These are phyloP conservation scores for Aspidoscelis tigris DNA, from an alignment of 2,113 vertebrate genomes.

Conservation along the genomic window DNA sequence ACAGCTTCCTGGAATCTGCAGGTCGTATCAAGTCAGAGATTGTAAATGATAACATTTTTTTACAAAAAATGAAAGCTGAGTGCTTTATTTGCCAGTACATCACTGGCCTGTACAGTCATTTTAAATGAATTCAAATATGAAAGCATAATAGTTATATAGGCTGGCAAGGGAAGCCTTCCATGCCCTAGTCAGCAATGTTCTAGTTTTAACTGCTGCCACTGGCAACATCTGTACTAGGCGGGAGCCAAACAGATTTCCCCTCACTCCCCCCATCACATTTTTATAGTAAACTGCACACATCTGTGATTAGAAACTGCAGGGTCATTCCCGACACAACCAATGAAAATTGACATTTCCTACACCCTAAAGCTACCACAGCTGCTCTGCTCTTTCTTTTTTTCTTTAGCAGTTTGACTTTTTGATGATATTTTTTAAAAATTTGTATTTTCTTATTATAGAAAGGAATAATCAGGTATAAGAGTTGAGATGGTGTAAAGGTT, in stretches of 20 bases:
- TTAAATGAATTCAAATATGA: background rate
- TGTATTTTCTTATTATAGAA: background rate
- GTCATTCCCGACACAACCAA: background rate
- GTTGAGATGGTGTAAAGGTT: background rate
- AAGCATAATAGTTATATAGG: background rate
- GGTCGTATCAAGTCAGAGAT: background rate
- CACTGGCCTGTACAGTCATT: background rate
- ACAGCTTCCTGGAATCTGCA: background rate
- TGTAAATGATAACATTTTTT: background rate
- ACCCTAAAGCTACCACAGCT: background rate
- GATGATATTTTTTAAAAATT: background rate
- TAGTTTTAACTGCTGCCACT: background rate
- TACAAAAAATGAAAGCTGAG: background rate
- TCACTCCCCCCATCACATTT: background rate
- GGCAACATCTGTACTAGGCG: background rate
- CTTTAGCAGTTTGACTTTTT: background rate
- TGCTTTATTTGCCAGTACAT: background rate
- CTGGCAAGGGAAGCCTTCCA: background rate
- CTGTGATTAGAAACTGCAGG: background rate
- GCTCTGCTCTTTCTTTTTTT: background rate
- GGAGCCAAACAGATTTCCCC: background rate
- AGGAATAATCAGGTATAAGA: constrained; percentile 17
- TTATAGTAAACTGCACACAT: background rate
- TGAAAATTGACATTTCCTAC: constrained; percentile 17
- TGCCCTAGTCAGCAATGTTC: background rate